These are phyloP conservation scores for Agriopis leucophaearia DNA, from an alignment of 2,888 invertebrate species.

Conservation along the genomic window DNA sequence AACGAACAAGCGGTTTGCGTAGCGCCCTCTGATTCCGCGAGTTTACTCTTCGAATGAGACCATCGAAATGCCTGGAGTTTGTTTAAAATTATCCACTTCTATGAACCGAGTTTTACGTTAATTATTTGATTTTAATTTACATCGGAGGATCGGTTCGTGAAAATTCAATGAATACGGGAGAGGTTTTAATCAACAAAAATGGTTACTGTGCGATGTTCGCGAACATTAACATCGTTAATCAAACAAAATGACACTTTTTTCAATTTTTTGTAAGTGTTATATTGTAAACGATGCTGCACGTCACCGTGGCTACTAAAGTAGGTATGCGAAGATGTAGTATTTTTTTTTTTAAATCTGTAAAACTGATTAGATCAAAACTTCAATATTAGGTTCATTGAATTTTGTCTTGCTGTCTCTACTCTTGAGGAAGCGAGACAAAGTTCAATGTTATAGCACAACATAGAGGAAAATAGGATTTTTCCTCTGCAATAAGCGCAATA, in stretches of 20 bases:
- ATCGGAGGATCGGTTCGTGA: conserved; percentile 38
- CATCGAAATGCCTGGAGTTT: conserved; percentile 42
- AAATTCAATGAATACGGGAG: conserved; percentile 32
- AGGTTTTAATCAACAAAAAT: conserved; percentile 25
- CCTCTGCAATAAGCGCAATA: too few species aligned
- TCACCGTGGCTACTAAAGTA: background rate
- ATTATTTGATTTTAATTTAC: conserved; percentile 51
- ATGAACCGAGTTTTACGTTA: conserved; percentile 49
- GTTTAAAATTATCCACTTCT: conserved; percentile 48
- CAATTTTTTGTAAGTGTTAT: conserved; percentile 25
- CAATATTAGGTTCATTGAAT: too few species aligned
- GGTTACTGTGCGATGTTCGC: conserved; percentile 5
- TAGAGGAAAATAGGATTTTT: too few species aligned
- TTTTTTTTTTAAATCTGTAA: too few species aligned
- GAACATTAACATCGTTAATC: conserved; percentile 29
- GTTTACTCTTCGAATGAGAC: conserved; percentile 46
- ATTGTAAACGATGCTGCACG: conserved; percentile 8
- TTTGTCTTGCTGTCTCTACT: too few species aligned
- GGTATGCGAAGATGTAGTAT: background rate
- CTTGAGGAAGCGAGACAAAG: too few species aligned
- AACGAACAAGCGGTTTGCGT: conserved; percentile 20
- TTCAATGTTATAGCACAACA: too few species aligned
- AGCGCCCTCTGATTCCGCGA: conserved; percentile 42
- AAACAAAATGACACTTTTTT: conserved; percentile 21
- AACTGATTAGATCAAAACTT: too few species aligned